These are phyloP conservation scores for Drosophila dives DNA, from an alignment of 2,888 invertebrate species.

Conservation along the genomic window DNA sequence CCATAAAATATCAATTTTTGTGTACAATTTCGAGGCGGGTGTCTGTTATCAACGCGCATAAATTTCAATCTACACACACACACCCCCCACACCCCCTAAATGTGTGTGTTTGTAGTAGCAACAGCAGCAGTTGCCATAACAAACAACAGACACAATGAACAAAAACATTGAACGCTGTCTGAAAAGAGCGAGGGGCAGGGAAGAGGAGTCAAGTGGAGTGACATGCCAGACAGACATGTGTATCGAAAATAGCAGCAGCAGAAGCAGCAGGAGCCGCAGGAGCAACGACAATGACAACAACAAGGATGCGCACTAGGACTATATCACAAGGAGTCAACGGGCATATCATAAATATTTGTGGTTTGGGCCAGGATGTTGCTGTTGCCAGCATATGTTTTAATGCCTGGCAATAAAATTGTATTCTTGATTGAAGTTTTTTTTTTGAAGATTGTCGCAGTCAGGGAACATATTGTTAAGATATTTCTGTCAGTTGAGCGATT, in stretches of 20 bases:
- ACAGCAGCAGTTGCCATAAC: constrained; percentile 44
- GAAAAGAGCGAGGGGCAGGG: neutral
- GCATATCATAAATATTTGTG: constrained; percentile 55
- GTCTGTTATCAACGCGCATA: constrained; percentile 63
- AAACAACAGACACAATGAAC: constrained; percentile 57
- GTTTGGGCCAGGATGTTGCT: constrained; percentile 1
- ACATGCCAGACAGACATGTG: constrained; percentile 52
- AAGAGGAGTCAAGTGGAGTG: constrained; percentile 20
- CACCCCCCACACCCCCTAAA: neutral
- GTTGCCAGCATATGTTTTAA: constrained; percentile 64
- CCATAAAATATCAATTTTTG: constrained; percentile 78
- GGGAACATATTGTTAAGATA: constrained; percentile 22
- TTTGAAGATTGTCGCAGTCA: constrained; percentile 47
- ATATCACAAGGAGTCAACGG: constrained; percentile 54
- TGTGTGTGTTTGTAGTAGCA: constrained; percentile 13
- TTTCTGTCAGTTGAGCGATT: constrained; percentile 17
- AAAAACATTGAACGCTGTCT: constrained; percentile 38
- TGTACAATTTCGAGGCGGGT: constrained; percentile 49
- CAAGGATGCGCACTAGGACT: constrained; percentile 52
- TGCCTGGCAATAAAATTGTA: constrained; percentile 73
- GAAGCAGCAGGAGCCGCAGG: constrained; percentile 13
- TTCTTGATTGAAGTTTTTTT: constrained; percentile 78
- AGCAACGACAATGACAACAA: constrained; percentile 40
- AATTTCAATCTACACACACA: constrained; percentile 60
- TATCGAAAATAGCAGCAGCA: constrained; percentile 49